phyloP scores from a whole-genome alignment of 2,888 invertebrate genomes.

The Noctua pronuba region DNA sequence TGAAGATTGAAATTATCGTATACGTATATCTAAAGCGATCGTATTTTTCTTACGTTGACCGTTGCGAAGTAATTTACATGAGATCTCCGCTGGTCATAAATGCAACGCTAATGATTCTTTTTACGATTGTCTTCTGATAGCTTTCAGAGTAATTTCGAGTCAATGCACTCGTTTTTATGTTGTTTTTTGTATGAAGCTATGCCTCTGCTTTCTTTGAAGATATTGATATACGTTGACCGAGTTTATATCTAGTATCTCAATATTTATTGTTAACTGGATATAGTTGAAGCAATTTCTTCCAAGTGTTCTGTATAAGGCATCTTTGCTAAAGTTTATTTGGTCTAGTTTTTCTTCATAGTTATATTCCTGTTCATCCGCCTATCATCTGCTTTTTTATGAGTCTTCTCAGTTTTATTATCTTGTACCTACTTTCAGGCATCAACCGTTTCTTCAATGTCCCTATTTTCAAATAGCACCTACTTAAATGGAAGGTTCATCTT shows the following conservation, averaged over 20 bases:
- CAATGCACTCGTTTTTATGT: conserved; percentile 54
- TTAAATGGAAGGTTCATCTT: neutral
- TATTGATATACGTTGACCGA: conserved; percentile 22
- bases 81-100: conserved; percentile 50
- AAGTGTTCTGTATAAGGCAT: neutral
- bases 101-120: conserved; percentile 66
- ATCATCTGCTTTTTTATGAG: conserved; percentile 22
- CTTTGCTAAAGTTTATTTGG: conserved; percentile 23
- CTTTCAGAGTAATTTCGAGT: conserved; percentile 54
- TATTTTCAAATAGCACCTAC: conserved; percentile 14
- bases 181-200: conserved; percentile 43
- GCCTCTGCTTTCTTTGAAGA: conserved; percentile 46
- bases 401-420: conserved; percentile 20
- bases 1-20: conserved; percentile 43
- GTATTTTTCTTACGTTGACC: conserved; percentile 47
- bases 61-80: conserved; percentile 55
- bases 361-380: neutral
- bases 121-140: conserved; percentile 63
- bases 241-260: conserved; percentile 13
- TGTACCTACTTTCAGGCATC: neutral
- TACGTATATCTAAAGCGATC: conserved; percentile 34
- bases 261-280: conserved; percentile 36
- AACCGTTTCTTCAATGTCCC: neutral
- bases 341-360: conserved; percentile 22
- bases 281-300: conserved; percentile 10